phyloP scores from a whole-genome alignment of 2,113 vertebrate genomes.

The Clarias gariepinus region DNA sequence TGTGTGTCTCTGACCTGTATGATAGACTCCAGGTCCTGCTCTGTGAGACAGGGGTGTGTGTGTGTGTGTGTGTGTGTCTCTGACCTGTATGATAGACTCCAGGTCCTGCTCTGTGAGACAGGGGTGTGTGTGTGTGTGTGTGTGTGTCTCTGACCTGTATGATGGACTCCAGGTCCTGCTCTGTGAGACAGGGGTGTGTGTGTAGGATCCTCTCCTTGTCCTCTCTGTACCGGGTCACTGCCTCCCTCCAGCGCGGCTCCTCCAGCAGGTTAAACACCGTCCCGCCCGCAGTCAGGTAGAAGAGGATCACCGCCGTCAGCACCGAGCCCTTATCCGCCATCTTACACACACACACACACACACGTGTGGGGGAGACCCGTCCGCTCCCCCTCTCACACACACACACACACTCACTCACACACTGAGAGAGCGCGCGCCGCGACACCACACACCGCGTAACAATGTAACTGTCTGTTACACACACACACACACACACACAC shows the following conservation, averaged over 20 bases:
- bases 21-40: slow-evolving; percentile 82
- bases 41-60: slow-evolving; percentile 78
- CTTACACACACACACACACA: slow-evolving; percentile 31
- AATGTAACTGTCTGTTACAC: background rate
- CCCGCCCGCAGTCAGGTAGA: slow-evolving; percentile 92
- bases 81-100: slow-evolving; percentile 87
- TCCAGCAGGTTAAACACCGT: slow-evolving; percentile 94
- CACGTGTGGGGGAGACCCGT: background rate
- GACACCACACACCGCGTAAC: background rate
- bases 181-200: slow-evolving; percentile 78
- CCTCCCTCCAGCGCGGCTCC: slow-evolving; percentile 83
- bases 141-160: slow-evolving; percentile 77
- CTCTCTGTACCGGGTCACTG: slow-evolving; percentile 70
- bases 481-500: background rate
- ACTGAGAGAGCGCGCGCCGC: background rate
- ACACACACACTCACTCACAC: background rate
- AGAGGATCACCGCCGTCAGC: slow-evolving; percentile 92
- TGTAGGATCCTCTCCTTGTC: slow-evolving; percentile 77
- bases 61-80: slow-evolving; percentile 41
- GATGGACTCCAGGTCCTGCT: slow-evolving; percentile 82
- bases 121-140: slow-evolving; percentile 34
- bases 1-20: slow-evolving; percentile 77
- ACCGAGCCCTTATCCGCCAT: slow-evolving; percentile 95
- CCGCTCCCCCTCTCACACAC: background rate
- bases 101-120: slow-evolving; percentile 81